Percentiles rank a stretch among this genome's conserved stretches.
phyloP scores from a whole-genome alignment of 2,888 invertebrate species.

The Eilema sororculum region DNA sequence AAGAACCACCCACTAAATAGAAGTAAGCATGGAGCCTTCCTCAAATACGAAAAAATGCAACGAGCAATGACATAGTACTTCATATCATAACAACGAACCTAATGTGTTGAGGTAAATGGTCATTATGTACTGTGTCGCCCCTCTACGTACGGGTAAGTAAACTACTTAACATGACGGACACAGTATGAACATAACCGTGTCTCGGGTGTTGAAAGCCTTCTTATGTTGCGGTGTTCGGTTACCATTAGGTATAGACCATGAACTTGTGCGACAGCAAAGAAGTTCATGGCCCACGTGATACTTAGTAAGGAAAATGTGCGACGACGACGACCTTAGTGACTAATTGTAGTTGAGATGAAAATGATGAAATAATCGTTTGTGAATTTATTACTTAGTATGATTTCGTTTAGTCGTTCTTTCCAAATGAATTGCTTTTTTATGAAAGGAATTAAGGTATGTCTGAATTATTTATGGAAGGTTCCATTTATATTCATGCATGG shows the following conservation, averaged over 20 bases:
- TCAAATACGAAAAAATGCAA: too few relatives aligned
- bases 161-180: too few relatives aligned
- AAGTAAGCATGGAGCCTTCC: neutral
- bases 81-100: too few relatives aligned
- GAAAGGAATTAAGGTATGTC: neutral
- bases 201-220: neutral
- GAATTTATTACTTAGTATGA: neutral
- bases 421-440: neutral
- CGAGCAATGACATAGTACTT: too few relatives aligned
- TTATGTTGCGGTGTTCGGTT: neutral
- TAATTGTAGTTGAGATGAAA: neutral
- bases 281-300: neutral
- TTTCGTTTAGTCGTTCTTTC: neutral
- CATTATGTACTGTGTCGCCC: too few relatives aligned
- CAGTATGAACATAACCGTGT: too few relatives aligned
- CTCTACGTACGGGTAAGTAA: neutral
- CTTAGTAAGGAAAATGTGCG: neutral
- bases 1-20: neutral
- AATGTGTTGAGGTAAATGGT: neutral
- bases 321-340: neutral
- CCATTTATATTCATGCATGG: too few relatives aligned
- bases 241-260: neutral
- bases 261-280: neutral
- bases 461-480: too few relatives aligned
- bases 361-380: neutral